Conservation (phyloP, 2,888 invertebrate genomes). For the Caradrina clavipalpis region DNA sequence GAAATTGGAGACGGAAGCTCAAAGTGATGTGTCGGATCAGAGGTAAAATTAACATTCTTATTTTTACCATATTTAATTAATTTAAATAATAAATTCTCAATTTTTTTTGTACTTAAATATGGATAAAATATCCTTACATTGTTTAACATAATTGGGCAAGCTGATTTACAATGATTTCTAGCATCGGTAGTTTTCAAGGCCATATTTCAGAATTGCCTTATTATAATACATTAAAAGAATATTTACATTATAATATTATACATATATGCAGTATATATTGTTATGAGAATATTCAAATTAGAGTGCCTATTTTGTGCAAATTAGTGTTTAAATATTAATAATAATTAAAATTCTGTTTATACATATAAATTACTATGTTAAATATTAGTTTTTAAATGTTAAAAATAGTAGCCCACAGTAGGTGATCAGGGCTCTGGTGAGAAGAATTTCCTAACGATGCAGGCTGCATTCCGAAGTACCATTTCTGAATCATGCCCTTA, state of each 20-base stretch:
- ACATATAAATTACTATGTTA: too few species aligned
- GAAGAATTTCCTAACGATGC: too few species aligned
- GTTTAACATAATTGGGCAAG: conserved; percentile 10
- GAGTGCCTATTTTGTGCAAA: not conserved
- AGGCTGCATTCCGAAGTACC: too few species aligned
- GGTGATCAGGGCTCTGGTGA: too few species aligned
- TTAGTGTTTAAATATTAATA: not conserved
- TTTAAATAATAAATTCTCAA: not conserved
- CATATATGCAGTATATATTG: not conserved
- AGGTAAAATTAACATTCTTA: conserved; percentile 72
- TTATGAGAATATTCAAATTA: not conserved
- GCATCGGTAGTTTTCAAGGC: conserved; percentile 29
- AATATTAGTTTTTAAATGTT: too few species aligned
- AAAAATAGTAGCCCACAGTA: too few species aligned
- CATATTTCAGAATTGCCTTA: conserved; percentile 25
- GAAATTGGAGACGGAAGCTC: conserved; percentile 78
- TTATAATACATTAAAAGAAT: not conserved
- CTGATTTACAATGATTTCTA: conserved; percentile 21
- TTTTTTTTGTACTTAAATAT: conserved; percentile 11
- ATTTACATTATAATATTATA: conserved; percentile 2
- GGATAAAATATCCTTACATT: conserved; percentile 1
- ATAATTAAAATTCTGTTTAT: too few species aligned
- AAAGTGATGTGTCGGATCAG: conserved; percentile 82
- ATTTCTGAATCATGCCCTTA: too few species aligned
- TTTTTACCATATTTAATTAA: not conserved